A percentile compares a stretch with the other conserved stretches of the same genome.
phyloP scores from a whole-genome alignment of 2,888 invertebrate species.

The Corythucha ciliata region DNA sequence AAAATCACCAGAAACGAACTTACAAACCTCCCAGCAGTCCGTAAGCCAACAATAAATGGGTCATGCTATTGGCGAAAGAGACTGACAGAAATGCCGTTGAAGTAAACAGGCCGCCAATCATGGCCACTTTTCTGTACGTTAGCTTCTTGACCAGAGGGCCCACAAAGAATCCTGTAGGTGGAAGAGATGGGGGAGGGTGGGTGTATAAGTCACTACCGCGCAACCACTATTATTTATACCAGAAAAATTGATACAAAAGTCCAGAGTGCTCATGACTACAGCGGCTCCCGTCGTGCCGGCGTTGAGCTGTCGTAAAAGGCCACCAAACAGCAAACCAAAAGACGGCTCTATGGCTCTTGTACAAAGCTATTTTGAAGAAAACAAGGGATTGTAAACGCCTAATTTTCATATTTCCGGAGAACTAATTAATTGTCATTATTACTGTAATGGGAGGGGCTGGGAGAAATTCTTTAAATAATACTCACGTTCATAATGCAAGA shows the following conservation, averaged over 20 bases:
- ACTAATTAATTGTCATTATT: too few relatives aligned
- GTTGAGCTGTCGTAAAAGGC: conserved; percentile 53
- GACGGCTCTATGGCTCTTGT: conserved; percentile 72
- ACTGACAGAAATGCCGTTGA: conserved; percentile 48
- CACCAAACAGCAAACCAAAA: conserved; percentile 60
- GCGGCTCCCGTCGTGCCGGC: conserved; percentile 57
- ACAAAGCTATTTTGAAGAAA: conserved; percentile 57
- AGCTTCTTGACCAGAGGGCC: conserved; percentile 55
- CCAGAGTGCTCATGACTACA: conserved; percentile 56
- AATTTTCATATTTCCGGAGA: too few relatives aligned
- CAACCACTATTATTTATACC: conserved; percentile 32
- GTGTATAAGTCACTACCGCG: not conserved
- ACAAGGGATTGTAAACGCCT: too few relatives aligned
- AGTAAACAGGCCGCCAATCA: conserved; percentile 47
- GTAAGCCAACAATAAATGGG: conserved; percentile 49
- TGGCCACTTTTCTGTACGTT: conserved; percentile 48
- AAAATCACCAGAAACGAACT: too few relatives aligned
- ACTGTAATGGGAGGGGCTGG: too few relatives aligned
- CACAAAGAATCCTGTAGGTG: conserved; percentile 51
- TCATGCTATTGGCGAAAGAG: conserved; percentile 46
- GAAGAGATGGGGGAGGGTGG: not conserved
- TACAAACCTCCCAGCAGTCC: conserved; percentile 47
- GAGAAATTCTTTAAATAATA: too few relatives aligned
- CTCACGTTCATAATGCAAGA: conserved; percentile 77
- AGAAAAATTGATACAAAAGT: conserved; percentile 54